Evolutionary conservation across 2,888 invertebrate species (phyloP), one percentile per base, ranked within the genome.

Genomic region (Lepidocyrtoides sp.): DNA sequence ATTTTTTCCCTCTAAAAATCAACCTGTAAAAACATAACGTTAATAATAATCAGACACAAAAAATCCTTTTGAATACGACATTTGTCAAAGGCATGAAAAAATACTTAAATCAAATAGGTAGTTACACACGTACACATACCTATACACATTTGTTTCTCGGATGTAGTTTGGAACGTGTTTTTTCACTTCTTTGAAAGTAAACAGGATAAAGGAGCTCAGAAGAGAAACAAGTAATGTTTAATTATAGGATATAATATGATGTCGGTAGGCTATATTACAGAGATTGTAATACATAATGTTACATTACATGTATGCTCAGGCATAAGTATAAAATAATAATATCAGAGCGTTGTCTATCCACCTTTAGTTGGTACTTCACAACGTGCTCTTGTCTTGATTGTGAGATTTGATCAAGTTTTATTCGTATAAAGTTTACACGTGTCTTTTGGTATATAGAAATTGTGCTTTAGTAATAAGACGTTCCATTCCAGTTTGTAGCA

Each of bases 201-300:
- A 2, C 41, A 20, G 41, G 17, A 69, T 32, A 7, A 41, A 69
- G 69, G 3, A 44, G 44, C 14, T n/a, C n/a, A n/a, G n/a, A n/a
- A n/a, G n/a, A n/a, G n/a, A 44, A n/a, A n/a, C n/a, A n/a, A n/a
- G n/a, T 60, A 60, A 66, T 66, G 66, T 32, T 17, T 60, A 60
- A 60, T 54, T 20, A 54, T 54, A 54, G n/a, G 54, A 17, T 17
- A 54, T 54, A 54, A 54, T 51, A 54, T 54, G 44, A 2, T 12
- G 44, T 1, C 8, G 1, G 44, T 44, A 44, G n/a, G n/a, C n/a
- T n/a, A n/a, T n/a, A n/a, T n/a, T n/a, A n/a, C n/a, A n/a, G n/a
- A n/a, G n/a, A n/a, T n/a, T n/a, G n/a, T n/a, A n/a, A n/a, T n/a
- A n/a, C n/a, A n/a, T n/a, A n/a, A n/a, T n/a, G n/a, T n/a, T n/a